Evolutionary conservation across 2,797 vertebrate species (phyloP), one percentile per base, ranked within the genome.

Genomic region (Notolepis coatsorum): DNA sequence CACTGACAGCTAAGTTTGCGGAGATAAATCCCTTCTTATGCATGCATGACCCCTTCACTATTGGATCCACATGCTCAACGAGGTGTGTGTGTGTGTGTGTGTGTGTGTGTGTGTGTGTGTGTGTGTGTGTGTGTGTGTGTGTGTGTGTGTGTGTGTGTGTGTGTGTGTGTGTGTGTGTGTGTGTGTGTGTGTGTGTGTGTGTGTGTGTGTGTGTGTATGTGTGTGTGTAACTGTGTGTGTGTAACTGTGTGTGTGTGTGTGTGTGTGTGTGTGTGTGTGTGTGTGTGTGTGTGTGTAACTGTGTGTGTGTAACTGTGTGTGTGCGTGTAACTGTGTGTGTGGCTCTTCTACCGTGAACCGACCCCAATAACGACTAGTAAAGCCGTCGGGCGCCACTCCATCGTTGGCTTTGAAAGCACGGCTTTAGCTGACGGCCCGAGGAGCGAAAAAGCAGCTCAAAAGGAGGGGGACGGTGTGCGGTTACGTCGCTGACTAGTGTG

Each of bases 401-500:
- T 62, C 28, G 15, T 48, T 18, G 63, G 59, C 67, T 54, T n/a
- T 59, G 47, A 74, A 67, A 66, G 57, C 67, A 37, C 61, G 12
- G 9, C 59, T 79, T 79, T 58, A 71, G 43, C 61, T 18, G 61
- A 58, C 46, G 75, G 83, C 21, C 54, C 15, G 23, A 41, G 27
- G 63, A 46, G 31, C 2, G 13, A 27, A 38, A 68, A 65, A 62
- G 41, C 30, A 41, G 50, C 73, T 80, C 55, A 77, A 78, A 75
- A 10, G 43, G 42, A 20, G 20, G 13, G 46, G 42, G 57, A 63
- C 39, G 33, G 61, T 27, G 54, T 75, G 71, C 25, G 73, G 81
- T 69, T 38, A 70, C 20, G 23, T 17, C 25, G 57, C 20, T 35
- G 68, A 52, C 15, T n/a, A 43, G 83, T 84, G 82, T 86, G 71